A percentile compares a stretch with the other conserved stretches of the same genome.
These are phyloP conservation scores for Paratilapia polleni DNA, from an alignment of 2,113 vertebrate genomes.

Conservation along the genomic window DNA sequence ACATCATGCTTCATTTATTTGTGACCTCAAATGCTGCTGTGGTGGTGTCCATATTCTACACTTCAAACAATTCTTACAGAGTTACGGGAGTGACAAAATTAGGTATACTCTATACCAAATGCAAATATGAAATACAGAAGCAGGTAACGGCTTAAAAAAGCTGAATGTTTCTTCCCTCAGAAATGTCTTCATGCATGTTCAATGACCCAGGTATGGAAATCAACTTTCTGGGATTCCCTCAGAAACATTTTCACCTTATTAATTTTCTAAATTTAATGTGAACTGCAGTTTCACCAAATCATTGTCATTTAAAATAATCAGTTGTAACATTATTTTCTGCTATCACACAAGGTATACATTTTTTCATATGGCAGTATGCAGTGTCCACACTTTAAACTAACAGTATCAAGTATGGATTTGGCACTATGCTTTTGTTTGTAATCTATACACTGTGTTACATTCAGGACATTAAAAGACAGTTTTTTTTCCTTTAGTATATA, in stretches of 20 bases:
- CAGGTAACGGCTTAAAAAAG: background rate
- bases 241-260: background rate
- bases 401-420: background rate
- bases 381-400: too few relatives aligned
- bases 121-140: background rate
- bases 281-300: background rate
- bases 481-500: background rate
- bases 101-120: background rate
- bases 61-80: background rate
- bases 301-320: background rate
- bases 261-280: background rate
- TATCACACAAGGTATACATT: background rate
- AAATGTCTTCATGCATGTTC: background rate
- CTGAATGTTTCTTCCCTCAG: background rate
- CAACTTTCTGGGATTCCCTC: background rate
- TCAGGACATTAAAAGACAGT: background rate
- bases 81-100: background rate
- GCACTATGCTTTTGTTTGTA: too few relatives aligned
- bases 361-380: background rate
- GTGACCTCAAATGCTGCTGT: background rate
- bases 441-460: background rate
- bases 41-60: background rate
- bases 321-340: background rate
- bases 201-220: background rate
- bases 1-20: background rate